phyloP scores from a whole-genome alignment of 2,113 vertebrate genomes.

The Conger conger region DNA sequence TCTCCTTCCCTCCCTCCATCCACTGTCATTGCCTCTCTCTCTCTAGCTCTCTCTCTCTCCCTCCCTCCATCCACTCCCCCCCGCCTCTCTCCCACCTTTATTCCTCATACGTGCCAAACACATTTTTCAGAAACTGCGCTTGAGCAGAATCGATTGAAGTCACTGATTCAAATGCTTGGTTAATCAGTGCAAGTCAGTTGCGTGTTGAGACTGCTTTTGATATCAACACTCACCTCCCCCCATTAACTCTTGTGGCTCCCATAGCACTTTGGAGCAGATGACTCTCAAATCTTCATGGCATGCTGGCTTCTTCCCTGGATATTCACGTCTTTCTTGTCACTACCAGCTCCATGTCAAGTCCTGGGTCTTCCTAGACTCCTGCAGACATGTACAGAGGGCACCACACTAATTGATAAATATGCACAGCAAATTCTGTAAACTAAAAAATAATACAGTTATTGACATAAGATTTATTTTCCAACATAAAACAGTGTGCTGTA shows the following conservation, averaged over 20 bases:
- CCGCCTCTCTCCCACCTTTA: not conserved
- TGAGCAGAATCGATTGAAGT: conserved; percentile 28
- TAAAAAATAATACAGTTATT: too few relatives aligned
- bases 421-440: too few relatives aligned
- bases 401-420: too few relatives aligned
- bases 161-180: conserved; percentile 55
- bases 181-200: conserved; percentile 63
- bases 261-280: not conserved
- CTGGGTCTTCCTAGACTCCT: not conserved
- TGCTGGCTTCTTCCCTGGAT: not conserved
- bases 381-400: too few relatives aligned
- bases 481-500: too few relatives aligned
- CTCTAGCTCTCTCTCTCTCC: conserved; percentile 41
- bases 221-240: not conserved
- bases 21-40: conserved; percentile 51
- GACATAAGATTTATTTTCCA: too few relatives aligned
- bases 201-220: conserved; percentile 55
- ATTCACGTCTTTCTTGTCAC: not conserved
- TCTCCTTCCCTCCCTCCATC: not conserved
- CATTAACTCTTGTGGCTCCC: conserved; percentile 3
- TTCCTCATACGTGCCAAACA: conserved; percentile 53
- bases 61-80: not conserved
- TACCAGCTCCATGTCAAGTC: not conserved
- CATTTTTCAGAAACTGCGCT: conserved; percentile 60
- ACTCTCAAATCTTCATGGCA: not conserved